Conservation (phyloP, 1,140 invertebrate species). For the Aethina tumida region DNA sequence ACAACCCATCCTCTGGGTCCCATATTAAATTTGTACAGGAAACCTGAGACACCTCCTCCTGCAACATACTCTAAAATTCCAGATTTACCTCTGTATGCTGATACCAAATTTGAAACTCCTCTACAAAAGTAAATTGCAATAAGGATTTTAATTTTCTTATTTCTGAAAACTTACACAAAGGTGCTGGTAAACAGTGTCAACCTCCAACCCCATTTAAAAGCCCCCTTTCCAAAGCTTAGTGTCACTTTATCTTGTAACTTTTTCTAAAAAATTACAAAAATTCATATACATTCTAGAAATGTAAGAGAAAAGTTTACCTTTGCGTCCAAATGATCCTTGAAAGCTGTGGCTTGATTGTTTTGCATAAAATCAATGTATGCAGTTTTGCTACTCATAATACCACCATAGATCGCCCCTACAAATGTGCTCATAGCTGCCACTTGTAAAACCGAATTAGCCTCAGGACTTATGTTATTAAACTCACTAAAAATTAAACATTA, state of each 20-base stretch:
- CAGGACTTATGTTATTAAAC: slow-evolving; percentile 44
- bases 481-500: slow-evolving; percentile 43
- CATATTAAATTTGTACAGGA: slow-evolving; percentile 48
- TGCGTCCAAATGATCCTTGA: slow-evolving; percentile 53
- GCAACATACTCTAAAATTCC: slow-evolving; percentile 52
- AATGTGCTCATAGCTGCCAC: slow-evolving; percentile 43
- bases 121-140: slow-evolving; percentile 36
- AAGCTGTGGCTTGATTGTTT: slow-evolving; percentile 61
- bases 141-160: slow-evolving; percentile 3
- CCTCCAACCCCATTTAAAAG: slow-evolving; percentile 52
- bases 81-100: slow-evolving; percentile 53
- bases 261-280: slow-evolving; percentile 39
- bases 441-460: slow-evolving; percentile 48
- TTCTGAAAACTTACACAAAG: slow-evolving; percentile 45
- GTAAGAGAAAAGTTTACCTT: slow-evolving; percentile 41
- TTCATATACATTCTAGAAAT: slow-evolving; percentile 1
- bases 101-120: slow-evolving; percentile 45
- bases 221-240: slow-evolving; percentile 55
- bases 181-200: slow-evolving; percentile 49
- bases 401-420: slow-evolving; percentile 51
- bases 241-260: slow-evolving; percentile 55
- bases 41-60: slow-evolving; percentile 52
- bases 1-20: slow-evolving; percentile 53
- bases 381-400: slow-evolving; percentile 42
- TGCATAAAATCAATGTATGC: slow-evolving; percentile 59